phyloP scores from a whole-genome alignment of 2,113 vertebrate genomes.

The Sisor rabdophorus region DNA sequence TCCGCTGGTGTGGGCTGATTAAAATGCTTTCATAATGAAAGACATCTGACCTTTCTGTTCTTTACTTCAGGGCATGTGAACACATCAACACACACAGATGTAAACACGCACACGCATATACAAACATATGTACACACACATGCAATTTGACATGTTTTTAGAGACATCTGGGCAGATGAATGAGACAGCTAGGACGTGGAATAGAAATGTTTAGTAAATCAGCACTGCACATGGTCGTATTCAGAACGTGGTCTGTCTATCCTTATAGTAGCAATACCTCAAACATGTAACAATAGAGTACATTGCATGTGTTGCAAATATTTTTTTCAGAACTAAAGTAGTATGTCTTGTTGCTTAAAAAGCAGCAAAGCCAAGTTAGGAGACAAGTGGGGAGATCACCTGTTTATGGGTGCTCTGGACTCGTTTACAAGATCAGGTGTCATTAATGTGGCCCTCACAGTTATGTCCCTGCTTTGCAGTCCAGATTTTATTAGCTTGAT shows the following conservation, averaged over 20 bases:
- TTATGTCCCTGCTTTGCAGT: conserved; percentile 66
- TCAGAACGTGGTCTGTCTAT: conserved; percentile 38
- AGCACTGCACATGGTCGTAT: conserved; percentile 47
- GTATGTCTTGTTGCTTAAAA: conserved; percentile 48
- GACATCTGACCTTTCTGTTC: conserved; percentile 78
- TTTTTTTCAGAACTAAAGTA: conserved; percentile 55
- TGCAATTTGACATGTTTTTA: conserved; percentile 59
- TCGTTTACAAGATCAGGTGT: conserved; percentile 55
- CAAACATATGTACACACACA: conserved; percentile 44
- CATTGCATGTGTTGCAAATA: conserved; percentile 62
- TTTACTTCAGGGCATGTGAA: conserved; percentile 59
- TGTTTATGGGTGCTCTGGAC: conserved; percentile 21
- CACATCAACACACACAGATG: conserved; percentile 46
- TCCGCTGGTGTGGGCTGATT: conserved; percentile 81
- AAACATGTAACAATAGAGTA: conserved; percentile 54
- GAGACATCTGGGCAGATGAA: conserved; percentile 65
- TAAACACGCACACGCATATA: conserved; percentile 40
- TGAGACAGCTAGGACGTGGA: conserved; percentile 64
- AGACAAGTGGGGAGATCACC: not conserved
- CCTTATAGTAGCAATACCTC: conserved; percentile 1
- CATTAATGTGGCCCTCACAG: conserved; percentile 63
- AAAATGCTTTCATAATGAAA: conserved; percentile 78
- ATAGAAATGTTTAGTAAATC: conserved; percentile 54
- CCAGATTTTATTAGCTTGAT: conserved; percentile 91
- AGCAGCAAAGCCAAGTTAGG: not conserved